Base-by-base conservation (phyloP, 1,140 invertebrate genomes). In the Muscidifurax raptorellus region DNA sequence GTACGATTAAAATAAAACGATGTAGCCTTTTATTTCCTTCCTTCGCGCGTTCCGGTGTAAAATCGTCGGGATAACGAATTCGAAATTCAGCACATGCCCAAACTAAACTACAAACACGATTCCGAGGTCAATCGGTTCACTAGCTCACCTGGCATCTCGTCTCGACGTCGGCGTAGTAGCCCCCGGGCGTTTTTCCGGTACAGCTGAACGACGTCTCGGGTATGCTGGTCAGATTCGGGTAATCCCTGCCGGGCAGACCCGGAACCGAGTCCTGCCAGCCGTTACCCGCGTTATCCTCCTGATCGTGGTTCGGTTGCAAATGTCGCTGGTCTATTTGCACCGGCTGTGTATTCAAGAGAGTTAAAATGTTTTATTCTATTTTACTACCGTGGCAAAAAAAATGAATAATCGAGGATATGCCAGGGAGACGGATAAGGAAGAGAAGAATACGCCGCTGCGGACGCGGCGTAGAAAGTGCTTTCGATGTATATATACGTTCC, bases 121-220 rank as follows among this genome's bases (percentile, higher is more conserved):
- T 59, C 52, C 18, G 18, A 59, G 52, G 52, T 59, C 52, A n/a
- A 59, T 22, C 18, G 6, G 15, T n/a, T 59, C 18, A n/a, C n/a
- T n/a, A 52, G 7, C 86, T 32, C 76, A 92, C 92, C 90, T 94
- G 94, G 86, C 93, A 94, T 81, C 93, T 90, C 15, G 91, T 93
- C 83, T 95, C 94, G 6, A 92, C 89, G 88, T 95, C 95, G 0
- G 95, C 95, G 88, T 95, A 95, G 89, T 95, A 95, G 22, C 95
- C 94, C 15, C 95, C 95, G 12, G 93, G 91, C 74, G 93, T 92
- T 90, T 94, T 95, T 71, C 92, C 94, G n/a, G 87, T 89, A 87
- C 95, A 96, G 28, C 90, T 92, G 89, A 96, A 96, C 22, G 92
- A 92, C 5, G 95, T 95, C 84, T 94, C 90, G 0, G 95, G 95